Conservation (phyloP, 2,797 vertebrate species). For the Pitangus sulphuratus region DNA sequence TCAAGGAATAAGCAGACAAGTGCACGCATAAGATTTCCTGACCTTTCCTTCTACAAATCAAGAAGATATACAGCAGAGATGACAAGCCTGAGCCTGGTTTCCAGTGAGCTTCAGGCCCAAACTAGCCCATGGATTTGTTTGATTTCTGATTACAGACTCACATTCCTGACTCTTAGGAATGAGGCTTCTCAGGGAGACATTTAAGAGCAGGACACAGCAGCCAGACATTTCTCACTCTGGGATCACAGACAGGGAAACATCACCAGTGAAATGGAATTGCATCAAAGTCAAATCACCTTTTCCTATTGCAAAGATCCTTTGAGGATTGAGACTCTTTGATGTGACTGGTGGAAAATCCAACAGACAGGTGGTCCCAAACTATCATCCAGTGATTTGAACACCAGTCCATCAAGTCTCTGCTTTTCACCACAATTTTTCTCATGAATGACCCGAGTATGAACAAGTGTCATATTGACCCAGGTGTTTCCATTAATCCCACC, state of each 20-base stretch:
- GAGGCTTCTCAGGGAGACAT: background rate
- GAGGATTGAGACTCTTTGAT: background rate
- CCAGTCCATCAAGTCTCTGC: background rate
- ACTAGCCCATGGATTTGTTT: background rate
- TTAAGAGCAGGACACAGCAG: background rate
- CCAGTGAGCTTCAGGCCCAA: background rate
- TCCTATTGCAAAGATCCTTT: background rate
- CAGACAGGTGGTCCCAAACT: background rate
- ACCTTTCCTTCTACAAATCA: conserved; percentile 8
- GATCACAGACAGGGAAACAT: background rate
- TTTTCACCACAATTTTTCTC: background rate
- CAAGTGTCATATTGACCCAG: background rate
- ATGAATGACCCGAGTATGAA: background rate
- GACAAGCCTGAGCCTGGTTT: background rate
- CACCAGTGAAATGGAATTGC: background rate
- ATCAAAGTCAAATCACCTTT: background rate
- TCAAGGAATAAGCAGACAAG: background rate
- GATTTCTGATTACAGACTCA: background rate
- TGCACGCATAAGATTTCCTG: background rate
- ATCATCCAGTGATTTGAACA: background rate
- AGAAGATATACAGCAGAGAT: background rate
- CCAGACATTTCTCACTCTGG: background rate
- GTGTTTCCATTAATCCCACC: background rate
- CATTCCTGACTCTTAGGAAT: background rate
- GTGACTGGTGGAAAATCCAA: background rate